Evolutionary conservation across 2,113 vertebrate species (phyloP).

Genomic region (Tachysurus vachellii): DNA sequence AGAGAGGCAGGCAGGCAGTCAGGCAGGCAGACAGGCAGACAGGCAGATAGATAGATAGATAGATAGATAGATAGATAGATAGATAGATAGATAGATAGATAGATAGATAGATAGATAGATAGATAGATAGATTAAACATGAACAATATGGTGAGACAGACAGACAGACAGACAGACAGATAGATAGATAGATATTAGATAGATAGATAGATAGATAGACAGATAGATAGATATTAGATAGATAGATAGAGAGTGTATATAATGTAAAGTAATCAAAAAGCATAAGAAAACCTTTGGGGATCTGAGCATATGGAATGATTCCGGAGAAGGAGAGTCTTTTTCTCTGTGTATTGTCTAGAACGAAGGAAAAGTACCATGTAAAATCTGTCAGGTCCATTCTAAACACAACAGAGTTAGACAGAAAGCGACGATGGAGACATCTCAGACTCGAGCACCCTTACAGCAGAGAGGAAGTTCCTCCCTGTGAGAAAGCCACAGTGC

Average conservation of each 20-base stretch:
- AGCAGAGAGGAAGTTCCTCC: constrained; percentile 58
- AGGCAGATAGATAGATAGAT: too few relatives aligned
- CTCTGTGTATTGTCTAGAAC: constrained; percentile 99
- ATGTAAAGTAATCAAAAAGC: constrained; percentile 76
- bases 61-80: too few relatives aligned
- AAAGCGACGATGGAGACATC: constrained; percentile 54
- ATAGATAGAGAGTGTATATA: constrained; percentile 31
- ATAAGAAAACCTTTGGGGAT: constrained; percentile 92
- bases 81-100: too few relatives aligned
- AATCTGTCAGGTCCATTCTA: constrained; percentile 65
- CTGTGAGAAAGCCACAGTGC: constrained; percentile 63
- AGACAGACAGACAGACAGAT: too few relatives aligned
- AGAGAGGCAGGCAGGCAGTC: too few relatives aligned
- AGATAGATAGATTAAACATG: too few relatives aligned
- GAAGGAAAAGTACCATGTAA: constrained; percentile 95
- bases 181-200: too few relatives aligned
- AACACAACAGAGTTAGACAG: constrained; percentile 53
- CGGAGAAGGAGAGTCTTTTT: constrained; percentile 99
- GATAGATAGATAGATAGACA: too few relatives aligned
- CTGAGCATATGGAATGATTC: constrained; percentile 99
- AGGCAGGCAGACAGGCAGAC: too few relatives aligned
- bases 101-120: too few relatives aligned
- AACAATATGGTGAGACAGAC: too few relatives aligned
- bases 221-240: too few relatives aligned
- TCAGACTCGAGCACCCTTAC: constrained; percentile 53